Evolutionary conservation across 2,797 vertebrate genomes (phyloP).

Genomic region (Sphenodon punctatus): DNA sequence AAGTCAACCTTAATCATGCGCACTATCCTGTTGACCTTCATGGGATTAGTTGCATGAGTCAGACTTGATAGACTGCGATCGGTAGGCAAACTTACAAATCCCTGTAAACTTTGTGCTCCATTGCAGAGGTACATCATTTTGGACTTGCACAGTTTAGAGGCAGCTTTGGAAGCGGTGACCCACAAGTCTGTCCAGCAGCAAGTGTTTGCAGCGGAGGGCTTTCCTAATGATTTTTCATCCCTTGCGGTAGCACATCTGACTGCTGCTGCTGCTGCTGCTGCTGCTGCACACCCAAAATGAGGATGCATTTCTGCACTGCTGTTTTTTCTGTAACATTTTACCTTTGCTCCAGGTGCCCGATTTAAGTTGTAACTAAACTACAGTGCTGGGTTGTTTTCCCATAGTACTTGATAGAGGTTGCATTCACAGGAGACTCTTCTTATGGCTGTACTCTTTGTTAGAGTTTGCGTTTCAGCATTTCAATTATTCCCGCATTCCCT

Average conservation of each 20-base stretch:
- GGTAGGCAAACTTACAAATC: too few relatives aligned
- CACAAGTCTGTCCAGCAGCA: neutral
- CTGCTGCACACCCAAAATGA: neutral
- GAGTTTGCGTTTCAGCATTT: too few relatives aligned
- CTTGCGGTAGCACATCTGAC: neutral
- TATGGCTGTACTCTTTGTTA: too few relatives aligned
- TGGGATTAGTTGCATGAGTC: neutral
- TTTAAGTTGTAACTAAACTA: too few relatives aligned
- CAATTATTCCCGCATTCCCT: too few relatives aligned
- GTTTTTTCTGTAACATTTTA: too few relatives aligned
- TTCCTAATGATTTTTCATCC: neutral
- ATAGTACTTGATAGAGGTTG: too few relatives aligned
- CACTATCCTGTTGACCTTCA: neutral
- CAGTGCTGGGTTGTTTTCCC: too few relatives aligned
- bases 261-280: neutral
- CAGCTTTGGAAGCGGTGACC: neutral
- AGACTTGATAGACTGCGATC: neutral
- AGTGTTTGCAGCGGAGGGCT: fast-evolving
- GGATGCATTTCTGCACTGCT: too few relatives aligned
- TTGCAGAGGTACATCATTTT: neutral
- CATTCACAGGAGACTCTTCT: too few relatives aligned
- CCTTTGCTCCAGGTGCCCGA: too few relatives aligned
- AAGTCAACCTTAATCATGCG: neutral
- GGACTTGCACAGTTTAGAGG: fast-evolving
- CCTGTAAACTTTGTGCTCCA: neutral